A percentile compares a stretch with the other conserved stretches of the same genome.
These are phyloP conservation scores for Maconellicoccus hirsutus DNA, from an alignment of 1,140 invertebrate genomes.

Conservation along the genomic window DNA sequence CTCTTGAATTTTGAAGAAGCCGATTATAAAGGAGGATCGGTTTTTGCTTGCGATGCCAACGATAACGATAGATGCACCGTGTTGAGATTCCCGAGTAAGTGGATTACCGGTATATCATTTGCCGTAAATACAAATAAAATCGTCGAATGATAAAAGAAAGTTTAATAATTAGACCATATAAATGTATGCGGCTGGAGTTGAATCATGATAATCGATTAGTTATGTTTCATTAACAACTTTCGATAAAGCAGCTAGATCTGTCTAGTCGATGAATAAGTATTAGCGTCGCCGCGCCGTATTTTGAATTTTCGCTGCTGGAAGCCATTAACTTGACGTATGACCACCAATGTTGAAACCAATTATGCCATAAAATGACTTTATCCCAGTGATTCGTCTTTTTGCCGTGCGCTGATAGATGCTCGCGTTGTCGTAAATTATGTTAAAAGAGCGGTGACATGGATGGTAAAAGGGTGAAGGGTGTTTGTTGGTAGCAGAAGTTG, in stretches of 20 bases:
- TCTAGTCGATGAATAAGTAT: not conserved
- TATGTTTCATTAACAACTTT: not conserved
- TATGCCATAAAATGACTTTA: not conserved
- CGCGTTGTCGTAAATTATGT: no score
- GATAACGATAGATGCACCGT: not conserved
- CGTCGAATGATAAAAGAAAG: no score
- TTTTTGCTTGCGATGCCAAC: not conserved
- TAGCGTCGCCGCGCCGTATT: not conserved
- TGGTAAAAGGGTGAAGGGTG: no score
- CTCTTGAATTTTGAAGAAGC: not conserved
- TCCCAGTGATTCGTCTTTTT: not conserved
- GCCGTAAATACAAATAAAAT: no score
- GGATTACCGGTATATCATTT: no score
- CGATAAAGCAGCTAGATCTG: not conserved
- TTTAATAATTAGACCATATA: no score
- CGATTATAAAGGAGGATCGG: not conserved
- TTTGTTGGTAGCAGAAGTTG: no score
- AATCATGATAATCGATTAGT: not conserved
- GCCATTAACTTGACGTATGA: not conserved
- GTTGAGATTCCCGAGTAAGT: not conserved
- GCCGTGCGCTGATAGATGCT: no score
- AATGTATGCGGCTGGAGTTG: no score
- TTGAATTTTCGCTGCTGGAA: not conserved
- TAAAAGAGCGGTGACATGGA: no score
- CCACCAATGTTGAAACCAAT: conserved; percentile 7